phyloP scores from a whole-genome alignment of 2,888 invertebrate genomes.

The Dicranocentrus wangi region DNA sequence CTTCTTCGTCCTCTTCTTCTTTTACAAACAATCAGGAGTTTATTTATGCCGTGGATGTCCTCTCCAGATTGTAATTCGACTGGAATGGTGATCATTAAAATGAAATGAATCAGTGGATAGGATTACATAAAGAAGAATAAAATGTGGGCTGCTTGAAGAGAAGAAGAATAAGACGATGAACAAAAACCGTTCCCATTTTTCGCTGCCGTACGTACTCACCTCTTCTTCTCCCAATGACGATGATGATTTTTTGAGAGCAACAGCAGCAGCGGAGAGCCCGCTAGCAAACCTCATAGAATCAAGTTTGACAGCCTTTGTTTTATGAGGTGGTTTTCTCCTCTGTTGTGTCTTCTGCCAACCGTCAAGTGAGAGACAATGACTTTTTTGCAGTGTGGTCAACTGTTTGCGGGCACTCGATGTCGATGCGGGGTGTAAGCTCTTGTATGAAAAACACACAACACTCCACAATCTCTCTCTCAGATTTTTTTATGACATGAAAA shows the following conservation, averaged over 20 bases:
- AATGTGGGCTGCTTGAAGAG: constrained; percentile 7
- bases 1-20: not conserved
- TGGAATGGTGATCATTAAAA: constrained; percentile 62
- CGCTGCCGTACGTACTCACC: too few species aligned
- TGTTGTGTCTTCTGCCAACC: constrained; percentile 58
- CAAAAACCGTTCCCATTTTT: constrained; percentile 34
- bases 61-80: constrained; percentile 55
- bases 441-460: too few species aligned
- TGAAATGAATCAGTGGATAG: constrained; percentile 65
- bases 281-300: constrained; percentile 52
- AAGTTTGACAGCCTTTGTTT: constrained; percentile 69
- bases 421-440: too few species aligned
- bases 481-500: constrained; percentile 59
- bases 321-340: constrained; percentile 62
- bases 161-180: too few species aligned
- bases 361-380: constrained; percentile 61
- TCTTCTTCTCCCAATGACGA: not conserved
- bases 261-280: constrained; percentile 31
- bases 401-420: constrained; percentile 41
- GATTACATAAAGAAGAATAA: constrained; percentile 26
- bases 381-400: constrained; percentile 47
- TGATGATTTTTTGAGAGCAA: constrained; percentile 15
- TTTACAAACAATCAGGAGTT: constrained; percentile 38
- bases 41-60: constrained; percentile 20
- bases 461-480: too few species aligned